Evolutionary conservation across 2,888 invertebrate species (phyloP).

Genomic region (Heliconius ethilla): DNA sequence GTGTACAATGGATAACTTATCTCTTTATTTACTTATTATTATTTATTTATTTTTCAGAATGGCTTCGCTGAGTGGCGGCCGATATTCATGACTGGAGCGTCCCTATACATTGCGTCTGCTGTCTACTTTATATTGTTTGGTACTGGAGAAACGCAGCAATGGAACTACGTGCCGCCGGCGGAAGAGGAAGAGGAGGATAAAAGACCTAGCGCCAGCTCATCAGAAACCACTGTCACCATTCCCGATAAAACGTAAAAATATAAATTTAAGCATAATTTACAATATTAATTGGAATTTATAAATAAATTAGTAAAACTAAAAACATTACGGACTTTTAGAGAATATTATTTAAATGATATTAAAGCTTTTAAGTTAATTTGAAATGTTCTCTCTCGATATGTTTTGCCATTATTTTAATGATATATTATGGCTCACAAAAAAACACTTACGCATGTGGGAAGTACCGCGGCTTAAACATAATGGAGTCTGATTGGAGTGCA

Average conservation of each 20-base stretch:
- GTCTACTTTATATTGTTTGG: conserved; percentile 87
- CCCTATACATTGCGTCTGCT: conserved; percentile 86
- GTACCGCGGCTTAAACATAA: neutral
- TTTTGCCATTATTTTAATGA: conserved; percentile 2
- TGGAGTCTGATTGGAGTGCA: neutral
- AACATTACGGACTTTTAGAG: neutral
- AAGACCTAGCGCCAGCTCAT: conserved; percentile 56
- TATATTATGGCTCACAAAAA: conserved; percentile 6
- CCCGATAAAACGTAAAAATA: conserved; percentile 63
- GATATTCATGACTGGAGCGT: conserved; percentile 87
- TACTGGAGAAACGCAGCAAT: conserved; percentile 86
- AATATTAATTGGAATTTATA: neutral
- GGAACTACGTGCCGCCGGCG: conserved; percentile 81
- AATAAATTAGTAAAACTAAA: neutral
- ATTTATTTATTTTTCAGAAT: conserved; percentile 76
- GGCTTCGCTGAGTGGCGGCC: conserved; percentile 89
- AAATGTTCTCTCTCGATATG: neutral
- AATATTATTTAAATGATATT: neutral
- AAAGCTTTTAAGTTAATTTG: neutral
- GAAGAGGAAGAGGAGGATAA: conserved; percentile 64
- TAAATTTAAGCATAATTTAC: neutral
- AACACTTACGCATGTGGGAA: neutral
- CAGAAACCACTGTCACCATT: conserved; percentile 67
- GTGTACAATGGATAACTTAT: too few relatives aligned
- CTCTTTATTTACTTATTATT: neutral